Base-by-base conservation (phyloP, 2,797 vertebrate species). In the Coilia nasus region DNA sequence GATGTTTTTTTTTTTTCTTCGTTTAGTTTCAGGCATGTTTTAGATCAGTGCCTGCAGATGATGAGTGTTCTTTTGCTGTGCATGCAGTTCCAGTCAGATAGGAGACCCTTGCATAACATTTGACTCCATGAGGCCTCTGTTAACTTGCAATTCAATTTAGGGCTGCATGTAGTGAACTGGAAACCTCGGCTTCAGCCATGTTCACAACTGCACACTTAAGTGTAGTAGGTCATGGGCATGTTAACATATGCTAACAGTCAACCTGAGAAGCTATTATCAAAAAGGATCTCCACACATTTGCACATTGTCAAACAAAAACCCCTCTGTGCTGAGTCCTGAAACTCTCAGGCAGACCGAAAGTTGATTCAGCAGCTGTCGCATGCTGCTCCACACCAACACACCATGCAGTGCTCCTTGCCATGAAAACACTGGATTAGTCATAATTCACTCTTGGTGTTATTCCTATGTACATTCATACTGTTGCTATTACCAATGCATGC, bases 11-110 rank as follows among this genome's bases (percentile, higher is more conserved):
- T 35, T 44, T 41, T 44, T 9, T 7, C 35, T 78, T 6, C 21
- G 35, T 21, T 78, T 78, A 78, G 71, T 9, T 10, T 31, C 19
- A 78, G 71, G 71, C 71, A 78, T 78, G 71, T 78, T 78, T 78
- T 21, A 7, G 41, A 78, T 78, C 15, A 78, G 31, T 31, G 28
- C 28, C 28, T 15, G 35, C 2, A 35, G 14, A 25, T 21, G 9
- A 21, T 21, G 9, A 19, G 31, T 19, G 35, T 17, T 19, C 5
- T 44, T 71, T 14, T 41, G 35, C 71, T 19, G 71, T 78, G 71
- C 9, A 9, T 41, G 71, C 71, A 78, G 19, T 78, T 78, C 31
- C 0, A 78, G 71, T 78, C 41, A 19, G 35, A 35, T 75, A 9
- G 41, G 19, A 78, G 71, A 10, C 31, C 44, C 9, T 78, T 78